Conservation (phyloP, 2,113 vertebrate species). For the Setophaga kirtlandii region DNA sequence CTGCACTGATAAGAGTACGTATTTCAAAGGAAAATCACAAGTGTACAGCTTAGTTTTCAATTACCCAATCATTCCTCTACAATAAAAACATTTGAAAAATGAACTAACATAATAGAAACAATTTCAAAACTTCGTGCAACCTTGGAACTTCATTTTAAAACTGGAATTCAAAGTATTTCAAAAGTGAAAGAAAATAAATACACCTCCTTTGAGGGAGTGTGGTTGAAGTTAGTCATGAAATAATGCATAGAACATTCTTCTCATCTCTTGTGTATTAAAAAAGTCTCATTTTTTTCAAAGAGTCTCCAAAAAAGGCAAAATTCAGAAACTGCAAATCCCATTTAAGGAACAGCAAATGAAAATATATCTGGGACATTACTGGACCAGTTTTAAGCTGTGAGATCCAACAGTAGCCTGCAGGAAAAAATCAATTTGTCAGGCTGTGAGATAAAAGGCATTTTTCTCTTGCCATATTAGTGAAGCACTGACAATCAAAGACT, state of each 20-base stretch:
- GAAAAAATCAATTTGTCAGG: conserved; percentile 29
- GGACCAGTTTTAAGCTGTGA: neutral
- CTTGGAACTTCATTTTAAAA: neutral
- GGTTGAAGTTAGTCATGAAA: neutral
- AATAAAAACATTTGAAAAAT: neutral
- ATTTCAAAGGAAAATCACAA: neutral
- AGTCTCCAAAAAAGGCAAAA: neutral
- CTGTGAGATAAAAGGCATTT: conserved; percentile 14
- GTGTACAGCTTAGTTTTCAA: neutral
- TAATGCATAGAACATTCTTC: neutral
- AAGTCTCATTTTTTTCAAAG: neutral
- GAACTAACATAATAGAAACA: neutral
- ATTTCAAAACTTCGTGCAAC: neutral
- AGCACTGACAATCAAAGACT: conserved; percentile 3
- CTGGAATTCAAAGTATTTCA: neutral
- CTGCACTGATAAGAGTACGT: neutral
- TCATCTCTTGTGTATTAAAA: neutral
- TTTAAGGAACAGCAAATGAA: neutral
- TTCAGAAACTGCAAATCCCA: neutral
- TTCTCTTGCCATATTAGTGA: neutral
- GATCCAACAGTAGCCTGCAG: neutral
- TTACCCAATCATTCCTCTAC: neutral
- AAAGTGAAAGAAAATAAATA: neutral
- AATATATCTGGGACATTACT: conserved; percentile 1
- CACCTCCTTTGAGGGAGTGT: neutral